Percentiles rank a stretch among this genome's conserved stretches.
Evolutionary conservation across 2,797 vertebrate species (phyloP).

Genomic region (Esox masquinongy): DNA sequence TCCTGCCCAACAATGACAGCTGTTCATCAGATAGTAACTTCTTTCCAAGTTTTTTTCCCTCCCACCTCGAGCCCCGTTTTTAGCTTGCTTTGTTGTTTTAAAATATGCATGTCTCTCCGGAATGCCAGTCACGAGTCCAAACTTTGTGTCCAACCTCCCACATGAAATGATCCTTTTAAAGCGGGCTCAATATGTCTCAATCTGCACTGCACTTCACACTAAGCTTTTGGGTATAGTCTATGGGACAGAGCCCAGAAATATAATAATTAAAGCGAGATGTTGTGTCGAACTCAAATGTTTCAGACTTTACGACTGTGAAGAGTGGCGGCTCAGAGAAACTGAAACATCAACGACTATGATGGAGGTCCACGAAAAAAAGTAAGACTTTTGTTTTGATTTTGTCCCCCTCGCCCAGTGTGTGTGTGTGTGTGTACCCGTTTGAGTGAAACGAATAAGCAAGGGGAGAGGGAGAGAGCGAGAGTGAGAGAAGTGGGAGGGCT

Average conservation of each 20-base stretch:
- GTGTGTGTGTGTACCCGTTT: conserved; percentile 69
- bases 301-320: conserved; percentile 72
- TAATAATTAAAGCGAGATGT: conserved; percentile 75
- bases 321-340: conserved; percentile 79
- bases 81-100: conserved; percentile 98
- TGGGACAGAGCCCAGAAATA: conserved; percentile 81
- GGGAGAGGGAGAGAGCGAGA: conserved; percentile 54
- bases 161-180: conserved; percentile 99
- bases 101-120: conserved; percentile 99
- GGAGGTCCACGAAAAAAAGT: conserved; percentile 79
- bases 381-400: conserved; percentile 68
- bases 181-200: conserved; percentile 99
- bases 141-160: conserved; percentile 99
- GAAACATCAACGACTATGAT: conserved; percentile 71
- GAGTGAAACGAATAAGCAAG: conserved; percentile 64
- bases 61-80: conserved; percentile 82
- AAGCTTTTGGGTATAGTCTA: conserved; percentile 78
- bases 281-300: conserved; percentile 66
- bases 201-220: conserved; percentile 92
- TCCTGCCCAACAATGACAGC: conserved; percentile 87
- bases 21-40: conserved; percentile 96
- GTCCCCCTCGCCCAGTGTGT: conserved; percentile 54
- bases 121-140: conserved; percentile 99
- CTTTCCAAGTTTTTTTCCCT: conserved; percentile 81
- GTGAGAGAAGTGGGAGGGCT: conserved; percentile 61